Percentiles rank a stretch among this genome's conserved stretches.
Conservation (phyloP, 2,797 vertebrate genomes). For the Hyperoplus lanceolatus region DNA sequence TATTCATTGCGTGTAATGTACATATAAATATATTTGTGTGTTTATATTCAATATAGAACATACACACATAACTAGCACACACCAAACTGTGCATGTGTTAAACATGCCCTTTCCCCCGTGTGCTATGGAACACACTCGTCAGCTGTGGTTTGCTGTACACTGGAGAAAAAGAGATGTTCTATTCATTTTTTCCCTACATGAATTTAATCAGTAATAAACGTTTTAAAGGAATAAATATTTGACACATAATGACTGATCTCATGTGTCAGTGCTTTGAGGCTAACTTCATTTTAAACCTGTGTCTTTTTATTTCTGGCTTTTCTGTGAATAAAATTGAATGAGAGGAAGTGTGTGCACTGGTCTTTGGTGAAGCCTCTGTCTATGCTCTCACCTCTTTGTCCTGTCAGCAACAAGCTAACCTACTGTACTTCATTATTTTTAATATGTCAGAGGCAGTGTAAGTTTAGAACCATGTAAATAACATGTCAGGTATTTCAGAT, state of each 20-base stretch:
- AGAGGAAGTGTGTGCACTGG: constrained; percentile 48
- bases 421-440: too few relatives aligned
- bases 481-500: too few relatives aligned
- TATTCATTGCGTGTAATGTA: constrained; percentile 78
- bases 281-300: constrained; percentile 54
- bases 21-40: constrained; percentile 85
- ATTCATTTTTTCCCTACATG: constrained; percentile 82
- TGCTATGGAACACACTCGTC: constrained; percentile 78
- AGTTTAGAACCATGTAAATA: too few relatives aligned
- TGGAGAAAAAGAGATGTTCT: constrained; percentile 87
- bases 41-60: constrained; percentile 84
- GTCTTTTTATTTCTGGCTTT: constrained; percentile 44
- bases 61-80: constrained; percentile 78
- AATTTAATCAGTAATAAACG: constrained; percentile 87
- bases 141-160: constrained; percentile 89
- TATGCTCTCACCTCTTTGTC: neutral
- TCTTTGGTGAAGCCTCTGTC: constrained; percentile 13
- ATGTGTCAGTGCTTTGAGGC: constrained; percentile 59
- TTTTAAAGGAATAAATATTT: constrained; percentile 88
- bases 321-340: constrained; percentile 69
- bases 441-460: too few relatives aligned
- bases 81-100: constrained; percentile 67
- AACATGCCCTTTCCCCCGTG: constrained; percentile 63
- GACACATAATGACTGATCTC: constrained; percentile 75
- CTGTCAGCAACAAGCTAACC: neutral